These are phyloP conservation scores for Heliconius charithonia DNA, from an alignment of 2,888 invertebrate species.

Conservation along the genomic window DNA sequence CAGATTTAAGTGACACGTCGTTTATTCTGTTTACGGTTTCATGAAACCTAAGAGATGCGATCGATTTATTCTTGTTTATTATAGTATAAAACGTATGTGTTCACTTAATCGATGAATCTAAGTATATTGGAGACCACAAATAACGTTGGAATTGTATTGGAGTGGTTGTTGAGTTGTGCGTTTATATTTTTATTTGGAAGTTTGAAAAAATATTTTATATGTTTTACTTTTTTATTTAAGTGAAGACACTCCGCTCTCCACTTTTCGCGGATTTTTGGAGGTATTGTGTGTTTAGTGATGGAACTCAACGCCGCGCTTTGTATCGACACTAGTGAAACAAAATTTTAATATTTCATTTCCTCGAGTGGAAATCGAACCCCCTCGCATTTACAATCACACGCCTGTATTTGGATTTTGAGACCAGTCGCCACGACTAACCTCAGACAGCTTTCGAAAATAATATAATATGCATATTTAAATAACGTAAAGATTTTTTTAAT, in stretches of 20 bases:
- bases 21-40: conserved; percentile 69
- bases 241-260: no score
- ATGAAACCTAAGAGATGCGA: conserved; percentile 66
- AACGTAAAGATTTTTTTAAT: background rate
- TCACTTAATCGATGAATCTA: conserved; percentile 37
- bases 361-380: no score
- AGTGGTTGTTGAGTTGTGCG: background rate
- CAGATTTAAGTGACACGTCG: conserved; percentile 77
- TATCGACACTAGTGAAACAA: no score
- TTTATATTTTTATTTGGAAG: background rate
- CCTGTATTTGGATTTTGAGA: no score
- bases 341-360: no score
- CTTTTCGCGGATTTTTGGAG: no score
- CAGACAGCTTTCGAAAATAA: background rate
- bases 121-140: conserved; percentile 25
- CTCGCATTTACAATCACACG: no score
- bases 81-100: conserved; percentile 52
- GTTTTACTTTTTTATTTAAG: no score
- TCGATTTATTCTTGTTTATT: conserved; percentile 69
- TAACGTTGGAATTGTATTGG: background rate
- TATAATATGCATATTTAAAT: background rate
- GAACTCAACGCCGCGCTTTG: no score
- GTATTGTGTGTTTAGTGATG: no score
- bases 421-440: no score
- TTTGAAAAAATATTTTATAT: background rate